Percentiles rank a stretch among this genome's conserved stretches.
Evolutionary conservation across 2,888 invertebrate species (phyloP).

Genomic region (Ichneumon xanthorius): DNA sequence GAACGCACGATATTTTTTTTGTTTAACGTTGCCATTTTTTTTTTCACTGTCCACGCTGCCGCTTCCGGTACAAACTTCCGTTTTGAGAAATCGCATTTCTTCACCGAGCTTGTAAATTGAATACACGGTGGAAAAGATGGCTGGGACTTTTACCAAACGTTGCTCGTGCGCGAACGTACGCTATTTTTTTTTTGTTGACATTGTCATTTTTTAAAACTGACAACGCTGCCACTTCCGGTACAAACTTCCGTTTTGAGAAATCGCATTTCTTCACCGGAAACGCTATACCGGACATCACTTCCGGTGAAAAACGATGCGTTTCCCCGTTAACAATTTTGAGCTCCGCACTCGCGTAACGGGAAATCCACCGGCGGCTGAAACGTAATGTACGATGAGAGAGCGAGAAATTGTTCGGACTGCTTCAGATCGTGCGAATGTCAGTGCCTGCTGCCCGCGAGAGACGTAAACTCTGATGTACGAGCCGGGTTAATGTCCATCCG

Average conservation of each 20-base stretch:
- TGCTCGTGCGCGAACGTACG: too few relatives aligned
- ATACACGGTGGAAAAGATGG: background rate
- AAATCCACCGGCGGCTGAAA: background rate
- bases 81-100: too few relatives aligned
- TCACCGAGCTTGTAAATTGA: background rate
- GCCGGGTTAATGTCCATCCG: slow-evolving; percentile 21
- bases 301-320: background rate
- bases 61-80: background rate
- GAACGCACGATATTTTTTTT: background rate
- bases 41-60: too few relatives aligned
- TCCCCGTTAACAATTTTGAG: background rate
- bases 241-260: background rate
- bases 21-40: background rate
- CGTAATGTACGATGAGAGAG: background rate
- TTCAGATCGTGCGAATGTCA: slow-evolving; percentile 18
- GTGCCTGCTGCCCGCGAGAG: slow-evolving; percentile 4
- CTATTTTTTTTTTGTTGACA: background rate
- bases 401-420: background rate
- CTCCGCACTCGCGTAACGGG: background rate
- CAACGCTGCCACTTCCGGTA: too few relatives aligned
- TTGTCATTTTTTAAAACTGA: background rate
- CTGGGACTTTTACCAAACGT: too few relatives aligned
- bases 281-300: background rate
- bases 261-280: background rate
- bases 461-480: slow-evolving; percentile 22